Conservation (phyloP, 1,140 invertebrate species). For the Aporrectodea caliginosa region DNA sequence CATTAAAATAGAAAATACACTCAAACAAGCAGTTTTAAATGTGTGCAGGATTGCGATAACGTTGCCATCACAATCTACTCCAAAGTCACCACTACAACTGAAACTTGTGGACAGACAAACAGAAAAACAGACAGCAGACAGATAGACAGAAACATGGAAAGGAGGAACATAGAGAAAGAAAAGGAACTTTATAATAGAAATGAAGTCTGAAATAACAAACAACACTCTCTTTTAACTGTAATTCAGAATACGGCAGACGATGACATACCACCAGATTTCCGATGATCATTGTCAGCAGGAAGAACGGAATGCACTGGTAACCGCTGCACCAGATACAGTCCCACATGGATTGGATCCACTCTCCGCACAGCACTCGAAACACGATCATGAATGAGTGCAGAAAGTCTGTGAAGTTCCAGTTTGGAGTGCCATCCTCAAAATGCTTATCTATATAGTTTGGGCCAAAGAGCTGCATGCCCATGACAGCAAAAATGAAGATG, state of each 20-base stretch:
- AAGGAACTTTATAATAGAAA: too few species aligned
- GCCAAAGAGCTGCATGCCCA: slow-evolving; percentile 95
- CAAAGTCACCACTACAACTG: too few species aligned
- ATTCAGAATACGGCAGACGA: background rate
- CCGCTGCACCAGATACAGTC: slow-evolving; percentile 86
- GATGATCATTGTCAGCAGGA: slow-evolving; percentile 95
- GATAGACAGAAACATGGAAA: too few species aligned
- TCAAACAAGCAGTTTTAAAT: too few species aligned
- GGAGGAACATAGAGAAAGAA: too few species aligned
- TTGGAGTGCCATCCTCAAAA: slow-evolving; percentile 41
- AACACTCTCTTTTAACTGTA: too few species aligned
- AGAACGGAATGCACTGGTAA: slow-evolving; percentile 91
- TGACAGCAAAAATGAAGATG: slow-evolving; percentile 97
- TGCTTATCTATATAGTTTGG: slow-evolving; percentile 70
- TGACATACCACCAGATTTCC: slow-evolving; percentile 93
- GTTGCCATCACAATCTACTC: too few species aligned
- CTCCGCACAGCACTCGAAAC: slow-evolving; percentile 81
- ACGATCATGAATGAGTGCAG: slow-evolving; percentile 99
- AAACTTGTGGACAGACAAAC: too few species aligned
- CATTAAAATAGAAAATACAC: too few species aligned
- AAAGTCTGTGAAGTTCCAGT: slow-evolving; percentile 96
- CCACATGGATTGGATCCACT: slow-evolving; percentile 99
- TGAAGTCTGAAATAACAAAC: too few species aligned
- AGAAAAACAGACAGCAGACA: too few species aligned
- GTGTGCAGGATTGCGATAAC: too few species aligned